Evolutionary conservation across 2,888 invertebrate genomes (phyloP).

Genomic region (Diarsia mendica): DNA sequence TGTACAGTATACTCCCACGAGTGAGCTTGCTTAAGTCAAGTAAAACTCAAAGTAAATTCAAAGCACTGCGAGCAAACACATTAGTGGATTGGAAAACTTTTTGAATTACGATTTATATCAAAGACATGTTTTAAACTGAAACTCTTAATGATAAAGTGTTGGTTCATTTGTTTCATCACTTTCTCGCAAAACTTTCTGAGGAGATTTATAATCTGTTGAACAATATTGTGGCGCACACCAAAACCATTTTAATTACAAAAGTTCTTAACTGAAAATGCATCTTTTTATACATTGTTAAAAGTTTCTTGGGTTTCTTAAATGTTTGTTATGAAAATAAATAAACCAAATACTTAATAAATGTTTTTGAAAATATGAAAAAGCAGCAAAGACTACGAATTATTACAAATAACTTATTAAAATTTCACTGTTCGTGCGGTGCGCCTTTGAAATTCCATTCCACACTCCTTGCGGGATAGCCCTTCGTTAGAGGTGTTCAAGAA

Average conservation of each 20-base stretch:
- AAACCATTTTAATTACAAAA: constrained; percentile 33
- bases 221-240: constrained; percentile 36
- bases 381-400: neutral
- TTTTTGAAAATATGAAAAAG: neutral
- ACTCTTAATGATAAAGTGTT: constrained; percentile 59
- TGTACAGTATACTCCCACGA: neutral
- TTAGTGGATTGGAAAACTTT: constrained; percentile 74
- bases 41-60: constrained; percentile 16
- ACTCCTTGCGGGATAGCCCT: too few relatives aligned
- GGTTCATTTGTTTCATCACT: constrained; percentile 51
- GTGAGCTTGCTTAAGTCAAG: neutral
- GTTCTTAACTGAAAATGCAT: neutral
- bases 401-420: too few relatives aligned
- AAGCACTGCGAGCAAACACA: constrained; percentile 63
- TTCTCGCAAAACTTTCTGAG: constrained; percentile 50
- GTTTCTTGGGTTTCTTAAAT: neutral
- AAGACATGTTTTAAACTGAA: constrained; percentile 56
- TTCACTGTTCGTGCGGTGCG: too few relatives aligned
- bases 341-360: neutral
- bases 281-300: neutral
- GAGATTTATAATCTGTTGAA: constrained; percentile 58
- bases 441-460: too few relatives aligned
- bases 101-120: constrained; percentile 64
- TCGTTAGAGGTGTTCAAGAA: too few relatives aligned
- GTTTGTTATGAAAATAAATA: neutral